phyloP scores from a whole-genome alignment of 2,888 invertebrate genomes.

The Ectemnius cavifrons region DNA sequence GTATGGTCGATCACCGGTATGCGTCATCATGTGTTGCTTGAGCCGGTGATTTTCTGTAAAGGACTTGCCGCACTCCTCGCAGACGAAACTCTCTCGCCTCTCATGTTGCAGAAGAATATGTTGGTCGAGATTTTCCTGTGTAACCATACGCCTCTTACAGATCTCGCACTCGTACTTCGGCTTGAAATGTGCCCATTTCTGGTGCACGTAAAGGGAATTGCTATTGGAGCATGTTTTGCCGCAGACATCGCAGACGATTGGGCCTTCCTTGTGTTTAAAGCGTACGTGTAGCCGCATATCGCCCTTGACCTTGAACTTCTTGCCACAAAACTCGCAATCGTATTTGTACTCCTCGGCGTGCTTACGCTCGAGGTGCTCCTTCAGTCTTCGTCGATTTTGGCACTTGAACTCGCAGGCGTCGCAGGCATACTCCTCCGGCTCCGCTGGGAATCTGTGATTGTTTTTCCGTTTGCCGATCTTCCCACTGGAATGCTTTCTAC shows the following conservation, averaged over 20 bases:
- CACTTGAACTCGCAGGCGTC: slow-evolving; percentile 64
- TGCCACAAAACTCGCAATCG: slow-evolving; percentile 66
- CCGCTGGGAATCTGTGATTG: slow-evolving; percentile 17
- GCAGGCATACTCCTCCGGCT: slow-evolving; percentile 56
- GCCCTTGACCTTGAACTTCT: slow-evolving; percentile 73
- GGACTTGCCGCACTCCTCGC: slow-evolving; percentile 76
- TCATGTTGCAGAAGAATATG: slow-evolving; percentile 67
- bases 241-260: slow-evolving; percentile 72
- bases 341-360: slow-evolving; percentile 68
- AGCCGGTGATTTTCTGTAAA: slow-evolving; percentile 77
- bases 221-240: slow-evolving; percentile 72
- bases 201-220: slow-evolving; percentile 71
- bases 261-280: slow-evolving; percentile 70
- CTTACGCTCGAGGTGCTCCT: slow-evolving; percentile 69
- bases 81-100: slow-evolving; percentile 72
- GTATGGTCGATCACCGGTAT: slow-evolving; percentile 77
- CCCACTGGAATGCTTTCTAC: slow-evolving; percentile 56
- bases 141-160: slow-evolving; percentile 67
- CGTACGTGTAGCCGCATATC: slow-evolving; percentile 71
- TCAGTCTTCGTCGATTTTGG: slow-evolving; percentile 65
- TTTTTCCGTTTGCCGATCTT: slow-evolving; percentile 29
- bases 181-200: slow-evolving; percentile 72
- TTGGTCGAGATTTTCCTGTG: slow-evolving; percentile 69
- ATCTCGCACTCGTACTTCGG: slow-evolving; percentile 69
- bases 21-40: slow-evolving; percentile 77